Evolutionary conservation across 1,140 invertebrate species (phyloP), one percentile per base, ranked within the genome.

Genomic region (Colletes latitarsis): DNA sequence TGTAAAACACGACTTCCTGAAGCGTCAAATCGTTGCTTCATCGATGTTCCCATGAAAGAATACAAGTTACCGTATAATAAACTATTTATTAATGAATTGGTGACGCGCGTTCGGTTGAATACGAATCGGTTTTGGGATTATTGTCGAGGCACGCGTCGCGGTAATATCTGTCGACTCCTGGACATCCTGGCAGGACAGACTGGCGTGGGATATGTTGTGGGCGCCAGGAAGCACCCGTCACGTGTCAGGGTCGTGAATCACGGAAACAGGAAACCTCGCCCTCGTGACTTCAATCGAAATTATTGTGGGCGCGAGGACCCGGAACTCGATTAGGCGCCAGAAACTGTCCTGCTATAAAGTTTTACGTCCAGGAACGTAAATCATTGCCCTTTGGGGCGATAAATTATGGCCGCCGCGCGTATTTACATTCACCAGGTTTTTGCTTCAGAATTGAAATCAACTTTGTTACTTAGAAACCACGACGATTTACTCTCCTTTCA

Each of bases 281-380:
- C 86, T 68, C 86, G 82, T 86, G 86, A 87, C 85, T 86, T 77
- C 78, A 86, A 87, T 87, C 72, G 82, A 87, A 87, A 87, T 86
- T 43, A 72, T 73, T 74, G 81, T 82, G 70, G 46, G 17, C 52
- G 76, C 46, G 73, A 83, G 77, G 70, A 86, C 69, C 84, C 84
- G 77, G 84, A 87, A 87, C 72, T 60, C 70, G 67, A 9, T 15
- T 19, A 73, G 85, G 84, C 84, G 81, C 81, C 77, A 74, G 53
- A 58, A 66, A 72, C n/a, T 62, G 15, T 63, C 21, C 14, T 49
- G 71, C 58, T 39, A 62, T 55, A 63, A 73, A 82, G 12, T 43
- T 19, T 72, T 53, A 30, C 46, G 58, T 39, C 17, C 21, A 15
- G 1, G 10, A 15, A 15, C 49, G 49, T 63, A 66, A 79, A 64